Percentiles rank a stretch among this genome's conserved stretches.
phyloP scores from a whole-genome alignment of 2,113 vertebrate genomes.

The Hippocampus barbouri region DNA sequence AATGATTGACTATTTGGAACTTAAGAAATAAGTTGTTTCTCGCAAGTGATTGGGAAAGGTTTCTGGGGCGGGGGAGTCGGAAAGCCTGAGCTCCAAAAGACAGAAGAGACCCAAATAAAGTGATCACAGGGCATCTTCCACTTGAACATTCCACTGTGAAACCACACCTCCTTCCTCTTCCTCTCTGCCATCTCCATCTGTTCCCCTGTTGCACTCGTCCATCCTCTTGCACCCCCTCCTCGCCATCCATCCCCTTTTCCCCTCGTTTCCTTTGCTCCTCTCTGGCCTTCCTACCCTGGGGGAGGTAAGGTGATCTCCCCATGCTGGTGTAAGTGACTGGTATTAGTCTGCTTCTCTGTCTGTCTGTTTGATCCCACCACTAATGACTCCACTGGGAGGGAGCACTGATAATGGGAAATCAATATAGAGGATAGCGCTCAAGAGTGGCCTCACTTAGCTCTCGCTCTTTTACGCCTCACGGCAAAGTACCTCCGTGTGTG shows the following conservation, averaged over 20 bases:
- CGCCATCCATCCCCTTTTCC: conserved; percentile 39
- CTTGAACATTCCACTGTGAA: conserved; percentile 49
- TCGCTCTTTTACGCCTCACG: conserved; percentile 69
- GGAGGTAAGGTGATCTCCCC: conserved; percentile 69
- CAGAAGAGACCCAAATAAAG: conserved; percentile 45
- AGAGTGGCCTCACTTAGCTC: conserved; percentile 72
- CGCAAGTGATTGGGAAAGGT: neutral
- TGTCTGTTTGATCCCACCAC: conserved; percentile 68
- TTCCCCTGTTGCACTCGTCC: conserved; percentile 55
- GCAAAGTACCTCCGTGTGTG: conserved; percentile 62
- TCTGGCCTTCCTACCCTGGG: conserved; percentile 63
- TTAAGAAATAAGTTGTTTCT: conserved; percentile 22
- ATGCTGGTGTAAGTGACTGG: conserved; percentile 71
- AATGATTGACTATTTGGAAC: conserved; percentile 53
- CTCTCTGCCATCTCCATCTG: conserved; percentile 62
- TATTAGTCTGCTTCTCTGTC: conserved; percentile 70
- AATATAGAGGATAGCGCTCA: conserved; percentile 68
- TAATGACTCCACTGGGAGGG: conserved; percentile 73
- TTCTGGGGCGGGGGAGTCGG: neutral
- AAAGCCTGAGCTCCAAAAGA: conserved; percentile 7
- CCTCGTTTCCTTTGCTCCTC: conserved; percentile 55
- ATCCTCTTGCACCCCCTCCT: conserved; percentile 32
- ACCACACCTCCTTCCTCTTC: conserved; percentile 52
- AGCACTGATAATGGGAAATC: conserved; percentile 74
- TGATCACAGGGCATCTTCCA: conserved; percentile 56